Base-by-base conservation (phyloP, 2,797 vertebrate species). In the Chaetodon trifasciatus region DNA sequence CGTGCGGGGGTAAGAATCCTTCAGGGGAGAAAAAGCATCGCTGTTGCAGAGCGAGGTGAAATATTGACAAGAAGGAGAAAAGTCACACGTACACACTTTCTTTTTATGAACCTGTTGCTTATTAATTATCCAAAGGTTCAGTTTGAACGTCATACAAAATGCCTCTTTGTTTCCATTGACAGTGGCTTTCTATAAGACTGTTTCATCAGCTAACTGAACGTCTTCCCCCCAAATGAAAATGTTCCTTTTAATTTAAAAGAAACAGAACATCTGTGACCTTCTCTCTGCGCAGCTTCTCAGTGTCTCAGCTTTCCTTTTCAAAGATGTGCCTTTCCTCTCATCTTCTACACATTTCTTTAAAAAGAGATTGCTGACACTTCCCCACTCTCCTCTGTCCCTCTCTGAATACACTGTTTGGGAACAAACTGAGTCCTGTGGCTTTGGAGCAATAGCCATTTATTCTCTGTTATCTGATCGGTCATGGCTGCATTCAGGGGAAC, bases 221-320 rank as follows among this genome's bases (percentile, higher is more conserved):
- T 58, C 71, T 63, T 65, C 66, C 28, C 46, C 50, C 16, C 62
- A 62, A 81, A 85, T 81, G 81, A 70, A 82, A 89, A 85, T 75
- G 76, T 86, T 68, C 75, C 85, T 88, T 90, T 67, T 78, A 74
- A 85, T 87, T 74, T 82, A 58, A 85, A 80, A 82, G 61, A 78
- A 87, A 83, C 76, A n/a, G 70, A 57, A 17, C 70, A n/a, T 80
- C 62, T 89, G 81, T 90, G 81, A 87, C 91, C 78, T 87, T 91
- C 63, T 87, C 49, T 81, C 69, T 61, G 47, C 24, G 52, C 66
- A 42, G 61, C 46, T 75, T 83, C 46, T 49, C 66, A 79, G 37
- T n/a, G 53, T 83, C 57, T 72, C 61, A 21, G 50, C 56, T 72
- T 71, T 72, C 19, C 68, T 76, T 86, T 84, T 75, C 63, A 81